Evolutionary conservation across 2,888 invertebrate genomes (phyloP).

Genomic region (Hyalella azteca): DNA sequence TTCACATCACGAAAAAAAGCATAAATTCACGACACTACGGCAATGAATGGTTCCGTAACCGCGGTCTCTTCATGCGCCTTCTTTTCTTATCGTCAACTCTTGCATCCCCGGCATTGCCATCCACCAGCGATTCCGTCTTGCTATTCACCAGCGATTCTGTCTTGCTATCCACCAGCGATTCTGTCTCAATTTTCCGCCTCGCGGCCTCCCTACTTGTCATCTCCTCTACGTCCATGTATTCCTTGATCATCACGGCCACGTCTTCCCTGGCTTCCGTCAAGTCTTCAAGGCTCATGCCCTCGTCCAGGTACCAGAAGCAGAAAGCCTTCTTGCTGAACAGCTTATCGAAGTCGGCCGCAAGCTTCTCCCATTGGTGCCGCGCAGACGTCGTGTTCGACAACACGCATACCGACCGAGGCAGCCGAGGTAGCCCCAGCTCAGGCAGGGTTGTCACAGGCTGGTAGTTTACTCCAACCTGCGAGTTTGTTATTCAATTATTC

Average conservation of each 20-base stretch:
- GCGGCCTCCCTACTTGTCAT: neutral
- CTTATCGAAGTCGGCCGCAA: neutral
- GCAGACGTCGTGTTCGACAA: constrained; percentile 11
- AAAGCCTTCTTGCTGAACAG: constrained; percentile 30
- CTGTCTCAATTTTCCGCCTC: neutral
- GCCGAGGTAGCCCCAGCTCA: neutral
- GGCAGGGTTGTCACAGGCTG: constrained; percentile 26
- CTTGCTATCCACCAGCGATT: neutral
- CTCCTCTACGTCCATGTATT: neutral
- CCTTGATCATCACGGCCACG: neutral
- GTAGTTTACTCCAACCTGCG: constrained; percentile 27
- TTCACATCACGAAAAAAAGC: too few species aligned
- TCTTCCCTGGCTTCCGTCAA: neutral
- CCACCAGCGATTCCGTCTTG: neutral
- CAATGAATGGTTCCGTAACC: neutral
- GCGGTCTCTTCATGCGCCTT: neutral
- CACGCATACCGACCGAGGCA: neutral
- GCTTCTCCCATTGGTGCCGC: constrained; percentile 1
- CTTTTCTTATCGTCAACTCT: neutral
- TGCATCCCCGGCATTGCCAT: neutral
- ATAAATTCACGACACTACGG: neutral
- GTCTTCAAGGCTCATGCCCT: neutral
- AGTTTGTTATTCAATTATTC: too few species aligned
- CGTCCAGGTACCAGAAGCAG: constrained; percentile 18
- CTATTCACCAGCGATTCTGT: neutral